phyloP scores from a whole-genome alignment of 2,797 vertebrate species.

The Heteromormyrus szaboi region DNA sequence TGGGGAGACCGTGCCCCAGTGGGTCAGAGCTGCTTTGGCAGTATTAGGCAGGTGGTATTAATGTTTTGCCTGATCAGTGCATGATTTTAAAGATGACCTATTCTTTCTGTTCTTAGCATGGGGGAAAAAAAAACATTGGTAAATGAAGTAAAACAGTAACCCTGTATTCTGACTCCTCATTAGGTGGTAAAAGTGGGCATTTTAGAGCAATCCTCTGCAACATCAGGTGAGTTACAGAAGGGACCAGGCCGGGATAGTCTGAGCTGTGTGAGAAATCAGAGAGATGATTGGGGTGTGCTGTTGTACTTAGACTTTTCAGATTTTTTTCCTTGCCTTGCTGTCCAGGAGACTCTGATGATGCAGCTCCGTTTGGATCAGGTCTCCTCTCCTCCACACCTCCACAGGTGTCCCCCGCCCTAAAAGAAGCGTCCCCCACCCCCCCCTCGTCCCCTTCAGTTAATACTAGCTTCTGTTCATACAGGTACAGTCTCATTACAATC shows the following conservation, averaged over 20 bases:
- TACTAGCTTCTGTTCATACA: slow-evolving; percentile 73
- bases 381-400: slow-evolving; percentile 86
- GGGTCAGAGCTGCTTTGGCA: neutral
- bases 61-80: neutral
- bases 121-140: neutral
- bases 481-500: slow-evolving; percentile 52
- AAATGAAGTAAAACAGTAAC: neutral
- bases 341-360: slow-evolving; percentile 91
- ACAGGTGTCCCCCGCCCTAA: slow-evolving; percentile 78
- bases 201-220: slow-evolving; percentile 85
- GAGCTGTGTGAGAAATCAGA: neutral
- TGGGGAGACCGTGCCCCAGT: neutral
- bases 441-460: slow-evolving; percentile 92
- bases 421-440: slow-evolving; percentile 88
- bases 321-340: slow-evolving; percentile 12
- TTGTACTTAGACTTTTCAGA: neutral
- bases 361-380: slow-evolving; percentile 73
- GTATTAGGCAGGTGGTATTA: neutral
- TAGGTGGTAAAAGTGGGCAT: slow-evolving; percentile 96
- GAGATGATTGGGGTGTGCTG: neutral
- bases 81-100: neutral
- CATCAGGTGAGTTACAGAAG: slow-evolving; percentile 68
- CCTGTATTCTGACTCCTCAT: slow-evolving; percentile 21
- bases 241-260: neutral
- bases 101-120: neutral